Evolutionary conservation across 2,888 invertebrate species (phyloP).

Genomic region (Synergus japonicus): DNA sequence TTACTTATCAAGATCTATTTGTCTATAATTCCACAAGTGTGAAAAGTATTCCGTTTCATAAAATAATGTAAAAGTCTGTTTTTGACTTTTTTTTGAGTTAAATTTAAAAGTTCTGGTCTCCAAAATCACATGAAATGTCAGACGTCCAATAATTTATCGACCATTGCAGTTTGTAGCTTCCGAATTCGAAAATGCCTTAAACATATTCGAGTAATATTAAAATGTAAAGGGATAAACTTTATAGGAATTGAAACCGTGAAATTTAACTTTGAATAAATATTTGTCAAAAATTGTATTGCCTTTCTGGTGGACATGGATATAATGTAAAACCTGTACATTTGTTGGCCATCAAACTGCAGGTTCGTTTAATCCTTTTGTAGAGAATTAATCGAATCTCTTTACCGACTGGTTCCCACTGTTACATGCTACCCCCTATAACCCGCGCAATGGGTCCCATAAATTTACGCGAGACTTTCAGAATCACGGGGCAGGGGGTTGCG

Average conservation of each 20-base stretch:
- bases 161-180: not conserved
- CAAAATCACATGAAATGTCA: not conserved
- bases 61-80: too few relatives aligned
- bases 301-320: slow-evolving; percentile 1
- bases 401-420: slow-evolving; percentile 33
- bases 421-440: slow-evolving; percentile 25
- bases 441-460: slow-evolving; percentile 33
- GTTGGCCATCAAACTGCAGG: slow-evolving; percentile 7
- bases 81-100: not conserved
- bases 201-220: not conserved
- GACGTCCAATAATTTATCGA: not conserved
- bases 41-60: too few relatives aligned
- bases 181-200: not conserved
- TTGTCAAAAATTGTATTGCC: not conserved
- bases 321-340: slow-evolving; percentile 32
- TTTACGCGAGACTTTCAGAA: slow-evolving; percentile 36
- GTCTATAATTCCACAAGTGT: too few relatives aligned
- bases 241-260: not conserved
- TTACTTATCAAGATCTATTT: too few relatives aligned
- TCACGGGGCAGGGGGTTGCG: slow-evolving; percentile 48
- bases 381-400: slow-evolving; percentile 37
- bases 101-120: not conserved
- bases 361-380: slow-evolving; percentile 12
- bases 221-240: not conserved
- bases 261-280: not conserved